A percentile compares a stretch with the other conserved stretches of the same genome.
phyloP scores from a whole-genome alignment of 2,797 vertebrate genomes.

The Ciconia nigra region DNA sequence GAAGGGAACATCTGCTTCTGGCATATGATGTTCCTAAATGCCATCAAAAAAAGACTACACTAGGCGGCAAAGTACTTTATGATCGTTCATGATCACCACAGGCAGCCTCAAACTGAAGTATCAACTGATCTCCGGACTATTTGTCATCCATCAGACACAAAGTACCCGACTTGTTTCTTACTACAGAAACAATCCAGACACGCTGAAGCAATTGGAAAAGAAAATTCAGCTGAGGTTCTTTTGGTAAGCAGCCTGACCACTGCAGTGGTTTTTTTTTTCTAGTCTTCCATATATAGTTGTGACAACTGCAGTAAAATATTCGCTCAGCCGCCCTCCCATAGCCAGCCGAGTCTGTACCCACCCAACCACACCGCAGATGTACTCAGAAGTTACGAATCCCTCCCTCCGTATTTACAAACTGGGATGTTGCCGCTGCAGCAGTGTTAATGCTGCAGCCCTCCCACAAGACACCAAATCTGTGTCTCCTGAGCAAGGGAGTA shows the following conservation, averaged over 20 bases:
- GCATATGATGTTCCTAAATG: neutral
- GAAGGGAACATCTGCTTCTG: neutral
- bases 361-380: neutral
- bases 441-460: neutral
- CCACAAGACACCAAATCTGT: neutral
- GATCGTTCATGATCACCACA: neutral
- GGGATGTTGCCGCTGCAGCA: neutral
- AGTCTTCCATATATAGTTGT: conserved; percentile 28
- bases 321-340: rapidly evolving
- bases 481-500: neutral
- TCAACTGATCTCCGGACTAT: neutral
- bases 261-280: neutral
- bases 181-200: neutral
- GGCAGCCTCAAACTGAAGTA: neutral
- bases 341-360: neutral
- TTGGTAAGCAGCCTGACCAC: neutral
- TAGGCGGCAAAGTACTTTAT: neutral
- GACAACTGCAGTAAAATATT: conserved; percentile 33
- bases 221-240: neutral
- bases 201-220: neutral
- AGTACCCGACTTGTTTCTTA: neutral
- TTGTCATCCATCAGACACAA: neutral
- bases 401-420: neutral
- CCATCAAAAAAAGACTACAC: neutral
- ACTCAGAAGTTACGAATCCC: neutral